phyloP scores from a whole-genome alignment of 2,113 vertebrate genomes.

The Tiliqua scincoides region DNA sequence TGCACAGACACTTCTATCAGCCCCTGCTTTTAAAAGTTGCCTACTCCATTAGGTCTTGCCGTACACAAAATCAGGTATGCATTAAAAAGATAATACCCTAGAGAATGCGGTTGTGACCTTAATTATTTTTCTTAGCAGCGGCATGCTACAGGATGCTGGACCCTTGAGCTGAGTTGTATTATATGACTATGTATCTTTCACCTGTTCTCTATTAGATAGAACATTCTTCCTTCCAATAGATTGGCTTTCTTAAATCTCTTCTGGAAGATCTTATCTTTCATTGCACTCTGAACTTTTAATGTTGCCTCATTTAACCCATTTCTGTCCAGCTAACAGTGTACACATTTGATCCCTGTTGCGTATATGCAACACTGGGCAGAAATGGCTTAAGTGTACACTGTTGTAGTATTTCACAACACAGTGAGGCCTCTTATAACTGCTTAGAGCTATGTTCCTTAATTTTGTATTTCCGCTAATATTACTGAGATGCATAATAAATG shows the following conservation, averaged over 20 bases:
- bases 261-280: constrained; percentile 39
- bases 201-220: constrained; percentile 17
- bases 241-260: background rate
- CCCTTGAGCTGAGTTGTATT: constrained; percentile 21
- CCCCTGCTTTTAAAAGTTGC: background rate
- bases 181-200: constrained; percentile 22
- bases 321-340: too few species aligned
- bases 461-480: background rate
- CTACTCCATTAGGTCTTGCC: background rate
- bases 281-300: constrained; percentile 31
- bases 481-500: constrained; percentile 36
- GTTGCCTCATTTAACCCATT: constrained; percentile 47
- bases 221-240: constrained; percentile 18
- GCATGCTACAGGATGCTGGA: background rate
- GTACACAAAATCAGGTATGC: background rate
- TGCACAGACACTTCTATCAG: background rate
- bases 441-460: constrained; percentile 19
- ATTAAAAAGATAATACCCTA: background rate
- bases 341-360: too few species aligned
- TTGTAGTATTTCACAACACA: constrained; percentile 50
- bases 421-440: constrained; percentile 7
- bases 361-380: too few species aligned
- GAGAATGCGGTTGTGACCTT: background rate
- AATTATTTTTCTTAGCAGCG: constrained; percentile 4
- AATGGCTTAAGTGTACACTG: constrained; percentile 30